A percentile compares a stretch with the other conserved stretches of the same genome.
Evolutionary conservation across 2,888 invertebrate species (phyloP).

Genomic region (Drosophila ezoana): DNA sequence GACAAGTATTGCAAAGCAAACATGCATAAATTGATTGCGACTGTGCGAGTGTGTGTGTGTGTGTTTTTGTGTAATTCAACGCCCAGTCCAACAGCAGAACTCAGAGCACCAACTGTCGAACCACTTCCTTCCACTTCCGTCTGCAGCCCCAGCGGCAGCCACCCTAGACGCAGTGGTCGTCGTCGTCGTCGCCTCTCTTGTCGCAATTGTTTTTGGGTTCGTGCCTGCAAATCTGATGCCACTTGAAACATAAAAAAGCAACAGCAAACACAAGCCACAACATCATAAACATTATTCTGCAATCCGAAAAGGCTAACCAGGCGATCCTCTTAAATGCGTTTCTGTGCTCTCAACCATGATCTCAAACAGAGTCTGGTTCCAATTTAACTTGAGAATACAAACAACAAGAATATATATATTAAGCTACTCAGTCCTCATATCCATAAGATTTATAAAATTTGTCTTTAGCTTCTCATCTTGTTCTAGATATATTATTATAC

Average conservation of each 20-base stretch:
- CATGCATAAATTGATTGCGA: slow-evolving; percentile 74
- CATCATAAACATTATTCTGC: slow-evolving; percentile 63
- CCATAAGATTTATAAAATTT: too few species aligned
- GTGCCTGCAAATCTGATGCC: slow-evolving; percentile 82
- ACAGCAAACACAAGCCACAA: slow-evolving; percentile 33
- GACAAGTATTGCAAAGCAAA: slow-evolving; percentile 80
- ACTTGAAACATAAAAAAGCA: slow-evolving; percentile 56
- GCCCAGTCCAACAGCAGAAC: slow-evolving; percentile 43
- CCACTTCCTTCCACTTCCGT: slow-evolving; percentile 79
- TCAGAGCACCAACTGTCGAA: slow-evolving; percentile 28
- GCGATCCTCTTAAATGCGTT: not conserved
- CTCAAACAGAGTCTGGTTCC: not conserved
- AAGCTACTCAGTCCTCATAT: too few species aligned
- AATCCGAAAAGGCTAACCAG: slow-evolving; percentile 19
- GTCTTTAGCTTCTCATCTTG: too few species aligned
- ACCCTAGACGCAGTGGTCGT: slow-evolving; percentile 68
- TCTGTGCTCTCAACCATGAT: not conserved
- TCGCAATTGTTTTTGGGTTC: slow-evolving; percentile 68
- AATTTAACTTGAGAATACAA: not conserved
- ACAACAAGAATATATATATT: too few species aligned
- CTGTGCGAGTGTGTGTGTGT: slow-evolving; percentile 17
- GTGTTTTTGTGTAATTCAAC: slow-evolving; percentile 41
- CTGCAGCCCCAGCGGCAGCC: slow-evolving; percentile 28
- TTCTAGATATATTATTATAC: too few species aligned
- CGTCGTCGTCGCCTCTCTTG: slow-evolving; percentile 61